phyloP scores from a whole-genome alignment of 1,140 invertebrate species.

The Lepidurus couesii region DNA sequence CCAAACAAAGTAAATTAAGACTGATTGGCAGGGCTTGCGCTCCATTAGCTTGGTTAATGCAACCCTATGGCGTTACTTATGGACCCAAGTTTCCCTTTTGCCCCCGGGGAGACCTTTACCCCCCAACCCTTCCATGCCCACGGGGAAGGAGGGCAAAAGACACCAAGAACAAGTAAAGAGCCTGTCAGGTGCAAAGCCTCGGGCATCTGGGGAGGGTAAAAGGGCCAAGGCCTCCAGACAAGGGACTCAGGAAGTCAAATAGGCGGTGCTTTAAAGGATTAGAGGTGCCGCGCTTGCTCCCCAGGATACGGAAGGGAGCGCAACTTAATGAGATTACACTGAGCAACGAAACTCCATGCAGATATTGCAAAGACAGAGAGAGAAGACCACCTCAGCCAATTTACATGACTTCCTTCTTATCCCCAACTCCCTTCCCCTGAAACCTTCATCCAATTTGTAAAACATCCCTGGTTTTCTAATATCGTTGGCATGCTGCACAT shows the following conservation, averaged over 20 bases:
- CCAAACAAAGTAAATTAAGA: neutral
- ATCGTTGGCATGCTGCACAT: neutral
- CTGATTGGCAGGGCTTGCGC: neutral
- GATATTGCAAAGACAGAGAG: neutral
- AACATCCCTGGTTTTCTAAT: neutral
- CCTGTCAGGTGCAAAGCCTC: neutral
- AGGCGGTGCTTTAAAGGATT: neutral
- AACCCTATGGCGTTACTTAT: neutral
- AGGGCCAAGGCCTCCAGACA: neutral
- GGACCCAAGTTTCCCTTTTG: neutral
- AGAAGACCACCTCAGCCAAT: neutral
- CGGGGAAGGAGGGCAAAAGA: neutral
- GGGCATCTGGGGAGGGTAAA: neutral
- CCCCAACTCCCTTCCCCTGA: neutral
- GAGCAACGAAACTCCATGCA: constrained; percentile 2
- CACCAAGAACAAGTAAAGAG: neutral
- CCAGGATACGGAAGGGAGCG: neutral
- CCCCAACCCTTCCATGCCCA: neutral
- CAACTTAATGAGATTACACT: constrained; percentile 19
- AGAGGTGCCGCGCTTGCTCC: neutral
- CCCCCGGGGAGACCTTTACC: neutral
- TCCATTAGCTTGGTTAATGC: constrained; percentile 13
- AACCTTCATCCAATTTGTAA: neutral
- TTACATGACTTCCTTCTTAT: neutral
- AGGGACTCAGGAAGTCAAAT: neutral